Base-by-base conservation (phyloP, 2,888 invertebrate species). In the Perizoma affinitatum region DNA sequence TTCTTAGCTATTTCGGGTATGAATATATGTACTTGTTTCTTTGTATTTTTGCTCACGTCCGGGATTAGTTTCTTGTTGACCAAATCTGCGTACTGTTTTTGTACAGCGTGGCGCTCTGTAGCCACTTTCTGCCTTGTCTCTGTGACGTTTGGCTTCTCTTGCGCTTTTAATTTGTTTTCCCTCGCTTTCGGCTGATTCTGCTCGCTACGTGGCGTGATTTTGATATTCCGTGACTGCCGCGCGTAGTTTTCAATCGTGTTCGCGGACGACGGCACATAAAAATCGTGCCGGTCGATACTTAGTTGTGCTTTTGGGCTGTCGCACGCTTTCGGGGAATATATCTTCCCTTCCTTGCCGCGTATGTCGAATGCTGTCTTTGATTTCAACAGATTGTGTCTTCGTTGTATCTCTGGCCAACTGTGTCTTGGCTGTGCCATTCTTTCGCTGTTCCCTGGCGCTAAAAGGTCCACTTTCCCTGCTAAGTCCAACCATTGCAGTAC, bases 401-500 rank as follows among this genome's bases (percentile, higher is more conserved):
- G 78, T 67, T 90, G 88, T 44, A 91, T 79, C 66, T 88, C 90
- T 2, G 90, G 87, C 85, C 90, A 88, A 69, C 89, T 91, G 80
- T 90, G 90, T 9, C 89, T 76, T 5, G 88, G 92, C 56, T 89
- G 90, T 3, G 84, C 65, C 79, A 90, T 86, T 44, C 91, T 69
- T 58, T 88, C 87, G 0, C 66, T 77, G 36, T 82, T 86, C 9
- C 84, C 83, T 4, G 87, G 82, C n/a, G 84, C 82, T 11, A 92
- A 66, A 36, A 92, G 72, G 69, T 90, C 89, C 4, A 93, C 89
- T 74, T 94, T 94, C 0, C 95, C 95, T 0, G 96, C 96, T 58
- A 96, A 85, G 78, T 96, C 96, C 67, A 97, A 77, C 97, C 97
- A 97, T 72, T 96, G 95, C 4, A 96, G 84, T 0, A 97, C 97